phyloP scores from a whole-genome alignment of 1,140 invertebrate genomes.

The Cotesia typhae region DNA sequence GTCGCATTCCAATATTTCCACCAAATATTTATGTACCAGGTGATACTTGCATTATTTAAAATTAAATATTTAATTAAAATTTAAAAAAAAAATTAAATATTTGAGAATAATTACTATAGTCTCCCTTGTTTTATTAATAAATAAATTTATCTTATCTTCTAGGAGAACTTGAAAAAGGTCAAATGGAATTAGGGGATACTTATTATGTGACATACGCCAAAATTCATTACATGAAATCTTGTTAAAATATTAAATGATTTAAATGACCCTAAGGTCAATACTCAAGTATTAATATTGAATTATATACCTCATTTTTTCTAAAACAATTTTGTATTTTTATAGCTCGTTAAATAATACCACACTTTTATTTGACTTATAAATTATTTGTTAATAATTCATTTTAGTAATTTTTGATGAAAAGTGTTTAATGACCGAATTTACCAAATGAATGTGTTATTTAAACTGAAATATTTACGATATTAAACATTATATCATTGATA shows the following conservation, averaged over 20 bases:
- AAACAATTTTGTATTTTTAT: too few relatives aligned
- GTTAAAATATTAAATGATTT: constrained; percentile 6
- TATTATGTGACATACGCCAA: constrained; percentile 19
- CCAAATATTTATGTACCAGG: constrained; percentile 48
- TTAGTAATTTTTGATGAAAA: neutral
- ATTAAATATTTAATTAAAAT: too few relatives aligned
- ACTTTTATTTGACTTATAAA: too few relatives aligned
- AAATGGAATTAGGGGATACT: constrained; percentile 23
- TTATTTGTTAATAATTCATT: neutral
- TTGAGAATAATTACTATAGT: neutral
- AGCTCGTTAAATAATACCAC: too few relatives aligned
- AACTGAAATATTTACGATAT: neutral
- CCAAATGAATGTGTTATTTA: neutral
- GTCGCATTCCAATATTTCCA: constrained; percentile 53
- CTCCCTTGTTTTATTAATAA: neutral
- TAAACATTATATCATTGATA: neutral
- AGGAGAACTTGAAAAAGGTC: constrained; percentile 5
- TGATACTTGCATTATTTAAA: constrained; percentile 29
- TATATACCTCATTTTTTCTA: too few relatives aligned
- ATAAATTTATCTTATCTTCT: constrained; percentile 3
- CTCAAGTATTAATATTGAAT: too few relatives aligned
- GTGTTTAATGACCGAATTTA: neutral
- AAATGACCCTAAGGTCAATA: too few relatives aligned
- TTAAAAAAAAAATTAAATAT: neutral
- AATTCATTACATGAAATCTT: neutral